Evolutionary conservation across 2,113 vertebrate species (phyloP), one percentile per base, ranked within the genome.

Genomic region (Amphiprion ocellaris): DNA sequence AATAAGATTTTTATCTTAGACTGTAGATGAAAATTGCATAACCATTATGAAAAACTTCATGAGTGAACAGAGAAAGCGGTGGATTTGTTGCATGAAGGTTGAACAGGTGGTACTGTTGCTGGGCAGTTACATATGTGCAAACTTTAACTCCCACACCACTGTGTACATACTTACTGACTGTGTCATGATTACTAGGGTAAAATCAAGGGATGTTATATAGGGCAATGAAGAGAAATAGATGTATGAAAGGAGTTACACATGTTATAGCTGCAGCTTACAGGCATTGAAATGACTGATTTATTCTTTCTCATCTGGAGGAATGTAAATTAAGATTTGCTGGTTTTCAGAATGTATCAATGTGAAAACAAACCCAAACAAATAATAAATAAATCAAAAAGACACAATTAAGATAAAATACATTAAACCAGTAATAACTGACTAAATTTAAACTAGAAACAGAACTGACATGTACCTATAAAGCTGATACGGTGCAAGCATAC

Each of bases 1-100:
- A 81, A 81, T 70, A 79, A 56, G 52, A 84, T 82, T 52, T 90
- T 79, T 74, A 74, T 85, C 49, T 37, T 8, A 2, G 39, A 56
- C 46, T 71, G 49, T 74, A 53, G 79, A 74, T 70, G 55, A 23
- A 73, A 69, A 78, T 83, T 26, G 84, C 55, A 67, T 69, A 82
- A 84, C 61, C 9, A 54, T 21, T 7, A 37, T 39, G 37, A 70
- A 77, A 69, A 77, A 39, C 4, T 41, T 79, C 55, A 78, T 59
- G 56, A 74, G 54, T 30, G 65, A 47, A 62, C 21, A 56, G 49
- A 66, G 33, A 64, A 81, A 69, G 62, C 28, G 19, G 64, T 77
- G 62, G 21, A 49, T 59, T 76, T 47, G 49, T 33, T 72, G 33
- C 33, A 37, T 9, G 60, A 71, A 71, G 33, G 60, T 54, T 69